Base-by-base conservation (phyloP, 2,797 vertebrate genomes). In the Ceyx erithaca region DNA sequence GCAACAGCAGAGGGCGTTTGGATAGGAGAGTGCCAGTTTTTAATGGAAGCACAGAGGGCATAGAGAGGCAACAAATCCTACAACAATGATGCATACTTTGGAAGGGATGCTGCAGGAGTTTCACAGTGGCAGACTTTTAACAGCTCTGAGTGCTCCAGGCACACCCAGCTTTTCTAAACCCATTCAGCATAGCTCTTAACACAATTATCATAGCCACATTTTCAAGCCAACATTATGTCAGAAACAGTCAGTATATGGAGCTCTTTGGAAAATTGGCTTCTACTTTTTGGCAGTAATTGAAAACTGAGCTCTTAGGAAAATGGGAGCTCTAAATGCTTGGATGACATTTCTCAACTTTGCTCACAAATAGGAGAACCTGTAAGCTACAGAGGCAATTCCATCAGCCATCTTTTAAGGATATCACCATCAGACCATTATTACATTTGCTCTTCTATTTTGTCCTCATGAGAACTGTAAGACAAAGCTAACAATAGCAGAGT, bases 211-310 rank as follows among this genome's bases (percentile, higher is more conserved):
- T 20, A 63, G 71, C 26, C 73, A 78, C 75, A 46, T 83, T 94
- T 94, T 46, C 15, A 5, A 92, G 86, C 86, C 81, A 92, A 28
- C 10, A 10, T 79, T 85, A 71, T 12, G 10, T 94, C 91, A 93
- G 81, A 55, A 94, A 35, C 58, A 40, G n/a, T 88, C 83, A 85
- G 58, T 78, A 35, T 72, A 90, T 69, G 62, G 75, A 91, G 90
- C 90, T 92, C 72, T 93, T 91, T 87, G 76, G 88, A 82, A 96
- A 96, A 96, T 94, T 88, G 90, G 62, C 63, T 94, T n/a, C 81
- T 87, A 69, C n/a, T 78, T 85, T 92, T 90, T 90, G 78, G 81
- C 93, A 87, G 91, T 72, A 89, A 96, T 93, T n/a, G 37, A 94
- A 82, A 92, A 40, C 86, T 80, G 58, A 89, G 93, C 86, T 94